A percentile compares a stretch with the other conserved stretches of the same genome.
These are phyloP conservation scores for Otolemur crassicaudatus DNA, from an alignment of 2,797 vertebrate species.

Conservation along the genomic window DNA sequence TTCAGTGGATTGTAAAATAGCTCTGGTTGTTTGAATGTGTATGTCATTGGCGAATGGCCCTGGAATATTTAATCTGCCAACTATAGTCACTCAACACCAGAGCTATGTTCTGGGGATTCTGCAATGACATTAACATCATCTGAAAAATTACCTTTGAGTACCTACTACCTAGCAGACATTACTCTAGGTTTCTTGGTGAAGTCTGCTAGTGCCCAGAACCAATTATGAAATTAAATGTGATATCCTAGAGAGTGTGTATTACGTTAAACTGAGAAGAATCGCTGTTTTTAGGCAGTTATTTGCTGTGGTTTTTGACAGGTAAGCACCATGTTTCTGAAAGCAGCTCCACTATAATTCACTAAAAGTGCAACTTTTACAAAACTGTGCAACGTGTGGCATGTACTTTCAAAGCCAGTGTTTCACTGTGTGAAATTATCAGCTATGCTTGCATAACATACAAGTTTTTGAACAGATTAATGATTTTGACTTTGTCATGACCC, in stretches of 20 bases:
- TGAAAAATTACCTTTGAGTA: neutral
- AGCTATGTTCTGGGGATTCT: neutral
- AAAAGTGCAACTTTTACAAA: slow-evolving; percentile 4
- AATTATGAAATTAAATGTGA: neutral
- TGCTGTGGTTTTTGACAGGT: slow-evolving; percentile 1
- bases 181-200: neutral
- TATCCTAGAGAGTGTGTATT: neutral
- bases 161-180: neutral
- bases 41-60: neutral
- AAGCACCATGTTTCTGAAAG: slow-evolving; percentile 52
- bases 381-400: neutral
- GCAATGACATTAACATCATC: neutral
- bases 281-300: neutral
- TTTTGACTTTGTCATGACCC: neutral
- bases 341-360: slow-evolving; percentile 26
- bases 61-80: neutral
- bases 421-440: neutral
- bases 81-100: neutral
- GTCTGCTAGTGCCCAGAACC: neutral
- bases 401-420: neutral
- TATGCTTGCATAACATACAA: neutral
- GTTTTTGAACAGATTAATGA: slow-evolving; percentile 56
- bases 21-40: neutral
- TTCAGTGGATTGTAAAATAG: neutral
- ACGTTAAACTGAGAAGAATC: neutral